Evolutionary conservation across 2,888 invertebrate species (phyloP).

Genomic region (Phaonia tiefii): DNA sequence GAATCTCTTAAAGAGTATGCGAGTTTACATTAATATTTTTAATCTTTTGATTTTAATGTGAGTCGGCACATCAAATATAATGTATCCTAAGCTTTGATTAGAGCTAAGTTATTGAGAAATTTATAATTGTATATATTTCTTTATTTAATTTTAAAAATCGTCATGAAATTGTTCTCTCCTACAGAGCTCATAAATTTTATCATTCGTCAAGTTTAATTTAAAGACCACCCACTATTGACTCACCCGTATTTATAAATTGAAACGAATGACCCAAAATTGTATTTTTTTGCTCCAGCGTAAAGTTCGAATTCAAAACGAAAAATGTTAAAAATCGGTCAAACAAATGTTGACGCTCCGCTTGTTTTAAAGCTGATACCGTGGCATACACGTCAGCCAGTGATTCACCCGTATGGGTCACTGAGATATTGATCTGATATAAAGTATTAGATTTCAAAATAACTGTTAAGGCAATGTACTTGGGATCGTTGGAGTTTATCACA

Average conservation of each 20-base stretch:
- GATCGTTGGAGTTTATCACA: slow-evolving; percentile 14
- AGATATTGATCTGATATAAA: slow-evolving; percentile 48
- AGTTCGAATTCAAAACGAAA: slow-evolving; percentile 38
- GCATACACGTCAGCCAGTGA: slow-evolving; percentile 47
- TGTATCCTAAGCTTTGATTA: too few species aligned
- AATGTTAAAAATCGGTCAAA: slow-evolving; percentile 45
- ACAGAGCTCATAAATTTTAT: background rate
- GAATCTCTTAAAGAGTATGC: too few species aligned
- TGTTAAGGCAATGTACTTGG: slow-evolving; percentile 35
- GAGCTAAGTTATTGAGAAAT: too few species aligned
- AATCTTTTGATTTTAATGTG: too few species aligned
- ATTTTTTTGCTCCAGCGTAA: slow-evolving; percentile 13
- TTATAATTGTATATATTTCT: too few species aligned
- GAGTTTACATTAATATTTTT: too few species aligned
- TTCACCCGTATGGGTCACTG: slow-evolving; percentile 39
- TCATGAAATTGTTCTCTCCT: too few species aligned
- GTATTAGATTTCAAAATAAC: slow-evolving; percentile 36
- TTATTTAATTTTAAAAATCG: too few species aligned
- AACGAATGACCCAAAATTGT: slow-evolving; percentile 36
- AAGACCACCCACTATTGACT: slow-evolving; percentile 1
- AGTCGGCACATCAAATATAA: too few species aligned
- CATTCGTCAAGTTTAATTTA: background rate
- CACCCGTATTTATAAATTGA: slow-evolving; percentile 34
- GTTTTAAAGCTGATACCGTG: slow-evolving; percentile 21
- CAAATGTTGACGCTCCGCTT: slow-evolving; percentile 18